These are phyloP conservation scores for Germaria angustata DNA, from an alignment of 2,888 invertebrate species.

Conservation along the genomic window DNA sequence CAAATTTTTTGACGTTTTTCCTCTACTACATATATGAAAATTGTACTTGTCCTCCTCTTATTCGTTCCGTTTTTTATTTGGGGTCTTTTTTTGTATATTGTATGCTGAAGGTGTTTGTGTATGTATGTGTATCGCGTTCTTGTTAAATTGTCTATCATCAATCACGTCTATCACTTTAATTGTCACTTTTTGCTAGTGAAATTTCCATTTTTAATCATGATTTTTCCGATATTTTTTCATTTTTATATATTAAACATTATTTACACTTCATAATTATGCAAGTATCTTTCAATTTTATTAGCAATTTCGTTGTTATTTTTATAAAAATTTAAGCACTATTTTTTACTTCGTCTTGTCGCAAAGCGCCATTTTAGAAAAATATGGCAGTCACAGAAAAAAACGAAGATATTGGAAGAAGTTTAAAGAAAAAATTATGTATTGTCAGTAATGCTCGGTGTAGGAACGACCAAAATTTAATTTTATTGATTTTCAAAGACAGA, in stretches of 20 bases:
- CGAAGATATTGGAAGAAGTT: constrained; percentile 34
- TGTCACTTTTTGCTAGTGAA: constrained; percentile 60
- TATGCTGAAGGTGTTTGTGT: constrained; percentile 65
- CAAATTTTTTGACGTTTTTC: constrained; percentile 65
- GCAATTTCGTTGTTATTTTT: constrained; percentile 65
- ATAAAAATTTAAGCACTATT: constrained; percentile 60
- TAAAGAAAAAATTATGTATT: constrained; percentile 54
- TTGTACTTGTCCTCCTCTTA: constrained; percentile 64
- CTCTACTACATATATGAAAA: constrained; percentile 56
- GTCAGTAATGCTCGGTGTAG: constrained; percentile 41
- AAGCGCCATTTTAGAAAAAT: constrained; percentile 72
- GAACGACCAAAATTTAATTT: constrained; percentile 47
- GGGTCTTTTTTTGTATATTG: constrained; percentile 45
- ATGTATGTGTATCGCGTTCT: constrained; percentile 67
- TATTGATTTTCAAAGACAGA: constrained; percentile 44
- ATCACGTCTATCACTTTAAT: constrained; percentile 65
- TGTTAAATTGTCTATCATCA: constrained; percentile 67
- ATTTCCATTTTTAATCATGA: constrained; percentile 52
- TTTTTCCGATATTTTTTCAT: constrained; percentile 60
- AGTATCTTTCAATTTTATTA: constrained; percentile 49
- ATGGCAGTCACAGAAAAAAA: constrained; percentile 57
- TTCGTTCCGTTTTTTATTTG: constrained; percentile 54
- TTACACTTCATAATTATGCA: constrained; percentile 67
- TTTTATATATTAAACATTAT: constrained; percentile 60
- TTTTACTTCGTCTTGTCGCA: constrained; percentile 64